Evolutionary conservation across 2,797 vertebrate genomes (phyloP).

Genomic region (Hirundo rustica): DNA sequence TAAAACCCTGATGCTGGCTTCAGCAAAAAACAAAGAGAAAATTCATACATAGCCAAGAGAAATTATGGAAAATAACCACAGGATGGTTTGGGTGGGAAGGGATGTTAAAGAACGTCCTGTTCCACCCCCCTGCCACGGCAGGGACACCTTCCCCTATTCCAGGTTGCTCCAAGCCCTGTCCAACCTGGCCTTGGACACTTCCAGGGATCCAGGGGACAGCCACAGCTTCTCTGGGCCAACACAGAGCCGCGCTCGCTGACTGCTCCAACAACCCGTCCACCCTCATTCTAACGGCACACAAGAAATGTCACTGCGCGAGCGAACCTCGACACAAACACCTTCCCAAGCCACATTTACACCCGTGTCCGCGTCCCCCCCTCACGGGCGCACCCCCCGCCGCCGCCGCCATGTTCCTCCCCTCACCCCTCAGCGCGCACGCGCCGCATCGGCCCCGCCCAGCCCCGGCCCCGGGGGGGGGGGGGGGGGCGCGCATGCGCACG

Average conservation of each 20-base stretch:
- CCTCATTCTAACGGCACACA: rapidly evolving
- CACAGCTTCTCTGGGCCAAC: not conserved
- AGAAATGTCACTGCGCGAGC: rapidly evolving
- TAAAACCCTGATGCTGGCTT: rapidly evolving
- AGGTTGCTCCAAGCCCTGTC: not conserved
- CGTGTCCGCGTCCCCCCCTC: rapidly evolving
- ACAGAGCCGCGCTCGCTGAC: rapidly evolving
- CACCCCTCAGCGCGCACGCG: not conserved
- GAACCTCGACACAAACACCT: rapidly evolving
- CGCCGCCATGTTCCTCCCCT: not conserved
- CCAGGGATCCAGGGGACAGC: not conserved
- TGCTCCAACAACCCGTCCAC: rapidly evolving
- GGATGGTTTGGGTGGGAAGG: too few species aligned
- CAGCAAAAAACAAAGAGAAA: not conserved
- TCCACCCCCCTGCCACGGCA: not conserved
- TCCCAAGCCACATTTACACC: rapidly evolving
- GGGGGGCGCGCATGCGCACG: not conserved
- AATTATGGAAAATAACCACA: not conserved
- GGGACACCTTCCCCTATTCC: not conserved
- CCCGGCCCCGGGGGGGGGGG: too few species aligned
- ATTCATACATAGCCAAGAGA: rapidly evolving
- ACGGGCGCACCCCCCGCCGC: rapidly evolving
- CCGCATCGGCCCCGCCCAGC: not conserved
- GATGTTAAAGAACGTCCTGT: not conserved
- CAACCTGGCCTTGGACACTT: not conserved